Evolutionary conservation across 2,888 invertebrate species (phyloP).

Genomic region (Rotaria sp.): DNA sequence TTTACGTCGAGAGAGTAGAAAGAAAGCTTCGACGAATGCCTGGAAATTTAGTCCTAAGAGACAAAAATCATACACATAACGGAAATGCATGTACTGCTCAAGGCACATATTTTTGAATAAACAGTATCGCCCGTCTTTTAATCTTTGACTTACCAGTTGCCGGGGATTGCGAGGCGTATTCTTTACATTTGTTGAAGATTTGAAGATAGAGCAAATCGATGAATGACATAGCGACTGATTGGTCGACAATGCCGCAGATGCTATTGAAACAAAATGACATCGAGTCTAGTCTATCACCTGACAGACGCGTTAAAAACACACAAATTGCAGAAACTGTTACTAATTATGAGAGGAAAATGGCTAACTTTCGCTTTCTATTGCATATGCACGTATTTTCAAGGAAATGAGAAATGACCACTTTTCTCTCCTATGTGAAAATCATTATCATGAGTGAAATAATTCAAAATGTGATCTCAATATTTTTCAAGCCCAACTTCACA

Average conservation of each 20-base stretch:
- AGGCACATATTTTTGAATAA: neutral
- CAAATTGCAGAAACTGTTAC: too few relatives aligned
- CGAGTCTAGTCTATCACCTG: neutral
- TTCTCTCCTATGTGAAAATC: too few relatives aligned
- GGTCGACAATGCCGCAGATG: neutral
- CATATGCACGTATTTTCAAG: too few relatives aligned
- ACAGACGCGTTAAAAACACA: too few relatives aligned
- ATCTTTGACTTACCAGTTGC: neutral
- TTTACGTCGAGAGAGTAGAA: neutral
- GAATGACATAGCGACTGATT: neutral
- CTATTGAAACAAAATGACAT: neutral
- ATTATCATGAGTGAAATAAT: too few relatives aligned
- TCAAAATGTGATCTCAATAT: too few relatives aligned
- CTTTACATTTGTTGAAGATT: constrained; percentile 4
- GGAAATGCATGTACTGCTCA: neutral
- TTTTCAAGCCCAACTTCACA: too few relatives aligned
- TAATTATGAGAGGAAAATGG: too few relatives aligned
- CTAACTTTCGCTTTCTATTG: too few relatives aligned
- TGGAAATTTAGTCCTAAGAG: neutral
- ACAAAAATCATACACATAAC: neutral
- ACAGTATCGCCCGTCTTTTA: neutral
- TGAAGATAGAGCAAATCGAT: constrained; percentile 1
- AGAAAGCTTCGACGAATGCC: constrained; percentile 1
- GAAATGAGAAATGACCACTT: too few relatives aligned
- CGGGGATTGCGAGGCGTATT: neutral